Evolutionary conservation across 2,888 invertebrate genomes (phyloP).

Genomic region (Eupithecia subfuscata): DNA sequence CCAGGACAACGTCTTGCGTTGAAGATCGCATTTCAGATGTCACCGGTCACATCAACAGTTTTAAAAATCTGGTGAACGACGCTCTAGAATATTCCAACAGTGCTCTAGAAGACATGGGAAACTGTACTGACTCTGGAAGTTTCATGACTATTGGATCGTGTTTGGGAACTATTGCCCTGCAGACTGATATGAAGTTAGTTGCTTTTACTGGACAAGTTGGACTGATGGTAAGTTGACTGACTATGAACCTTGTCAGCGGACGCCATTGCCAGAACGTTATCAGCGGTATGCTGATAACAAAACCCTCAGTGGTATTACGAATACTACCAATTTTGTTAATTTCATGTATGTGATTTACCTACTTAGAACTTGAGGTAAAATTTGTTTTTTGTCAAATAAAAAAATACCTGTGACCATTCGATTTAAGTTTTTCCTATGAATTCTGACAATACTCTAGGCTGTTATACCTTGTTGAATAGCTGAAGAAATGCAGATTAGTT

Average conservation of each 20-base stretch:
- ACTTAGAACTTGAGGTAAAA: no score
- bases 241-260: background rate
- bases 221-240: slow-evolving; percentile 57
- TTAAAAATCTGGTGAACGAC: slow-evolving; percentile 51
- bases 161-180: slow-evolving; percentile 61
- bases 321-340: no score
- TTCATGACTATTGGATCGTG: slow-evolving; percentile 63
- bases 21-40: slow-evolving; percentile 62
- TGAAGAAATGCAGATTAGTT: no score
- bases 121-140: slow-evolving; percentile 58
- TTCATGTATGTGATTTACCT: no score
- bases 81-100: slow-evolving; percentile 56
- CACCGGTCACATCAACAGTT: slow-evolving; percentile 51
- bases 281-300: no score
- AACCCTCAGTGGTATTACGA: no score
- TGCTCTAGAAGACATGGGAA: slow-evolving; percentile 62
- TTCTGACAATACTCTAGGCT: no score
- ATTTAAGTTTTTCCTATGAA: no score
- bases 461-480: no score
- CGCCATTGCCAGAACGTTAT: no score
- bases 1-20: slow-evolving; percentile 59
- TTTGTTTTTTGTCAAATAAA: no score
- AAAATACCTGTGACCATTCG: no score
- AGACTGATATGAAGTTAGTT: slow-evolving; percentile 62
- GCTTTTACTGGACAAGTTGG: slow-evolving; percentile 61